phyloP scores from a whole-genome alignment of 2,888 invertebrate species.

The Bugula neritina region DNA sequence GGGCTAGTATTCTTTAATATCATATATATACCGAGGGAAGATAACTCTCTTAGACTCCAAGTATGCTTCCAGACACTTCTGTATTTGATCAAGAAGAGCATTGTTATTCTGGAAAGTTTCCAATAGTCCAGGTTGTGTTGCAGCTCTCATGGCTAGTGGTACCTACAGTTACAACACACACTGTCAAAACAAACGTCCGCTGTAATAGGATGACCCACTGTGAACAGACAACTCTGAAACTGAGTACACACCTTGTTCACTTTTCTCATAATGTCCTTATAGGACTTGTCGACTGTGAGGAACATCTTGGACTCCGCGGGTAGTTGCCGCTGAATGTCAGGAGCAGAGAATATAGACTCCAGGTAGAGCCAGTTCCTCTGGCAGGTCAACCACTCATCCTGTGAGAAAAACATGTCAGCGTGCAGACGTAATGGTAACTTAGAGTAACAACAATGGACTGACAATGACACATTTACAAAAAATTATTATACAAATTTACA shows the following conservation, averaged over 20 bases:
- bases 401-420: no score
- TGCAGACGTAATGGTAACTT: no score
- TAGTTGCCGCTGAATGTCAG: conserved; percentile 54
- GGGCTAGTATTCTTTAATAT: no score
- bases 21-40: conserved; percentile 68
- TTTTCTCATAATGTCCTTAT: conserved; percentile 79
- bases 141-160: conserved; percentile 72
- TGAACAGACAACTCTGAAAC: no score
- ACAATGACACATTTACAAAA: no score
- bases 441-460: no score
- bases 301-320: conserved; percentile 55
- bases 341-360: conserved; percentile 55
- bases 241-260: conserved; percentile 60
- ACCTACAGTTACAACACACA: conserved; percentile 33
- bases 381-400: conserved; percentile 58
- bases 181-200: background rate
- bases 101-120: conserved; percentile 58
- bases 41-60: conserved; percentile 79
- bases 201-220: no score
- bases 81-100: conserved; percentile 74
- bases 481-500: no score
- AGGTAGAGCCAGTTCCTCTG: conserved; percentile 54
- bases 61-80: conserved; percentile 83
- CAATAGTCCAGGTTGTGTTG: conserved; percentile 61
- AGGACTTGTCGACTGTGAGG: conserved; percentile 77